Evolutionary conservation across 2,888 invertebrate species (phyloP).

Genomic region (Nowickia ferox): DNA sequence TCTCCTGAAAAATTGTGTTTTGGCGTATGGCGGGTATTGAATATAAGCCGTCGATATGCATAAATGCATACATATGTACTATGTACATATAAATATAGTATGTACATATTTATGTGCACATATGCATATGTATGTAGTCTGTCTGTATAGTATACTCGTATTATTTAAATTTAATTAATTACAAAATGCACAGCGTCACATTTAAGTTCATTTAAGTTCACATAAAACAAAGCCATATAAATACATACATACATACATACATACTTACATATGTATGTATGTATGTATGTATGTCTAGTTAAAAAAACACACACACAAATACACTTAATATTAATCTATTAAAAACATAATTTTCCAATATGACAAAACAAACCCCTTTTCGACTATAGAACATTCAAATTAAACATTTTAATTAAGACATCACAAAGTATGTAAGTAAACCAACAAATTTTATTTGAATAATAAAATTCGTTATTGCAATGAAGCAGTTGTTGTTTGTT

Average conservation of each 20-base stretch:
- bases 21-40: too few relatives aligned
- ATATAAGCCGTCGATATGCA: too few relatives aligned
- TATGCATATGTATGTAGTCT: too few relatives aligned
- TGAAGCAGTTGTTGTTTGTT: conserved; percentile 54
- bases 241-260: not conserved
- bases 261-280: too few relatives aligned
- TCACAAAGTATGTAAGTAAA: conserved; percentile 47
- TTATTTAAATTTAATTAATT: not conserved
- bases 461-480: conserved; percentile 62
- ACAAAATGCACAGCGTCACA: conserved; percentile 21
- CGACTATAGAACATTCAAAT: conserved; percentile 19
- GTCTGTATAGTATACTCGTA: too few relatives aligned
- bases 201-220: conserved; percentile 6
- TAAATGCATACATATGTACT: too few relatives aligned
- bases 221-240: conserved; percentile 11
- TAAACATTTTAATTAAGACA: conserved; percentile 21
- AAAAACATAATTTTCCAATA: not conserved
- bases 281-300: too few relatives aligned
- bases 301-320: not conserved
- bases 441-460: conserved; percentile 23
- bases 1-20: too few relatives aligned
- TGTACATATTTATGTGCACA: too few relatives aligned
- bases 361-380: conserved; percentile 14
- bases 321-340: too few relatives aligned
- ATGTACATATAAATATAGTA: too few relatives aligned